Conservation (phyloP, 2,888 invertebrate genomes). For the Agapostemon virescens region DNA sequence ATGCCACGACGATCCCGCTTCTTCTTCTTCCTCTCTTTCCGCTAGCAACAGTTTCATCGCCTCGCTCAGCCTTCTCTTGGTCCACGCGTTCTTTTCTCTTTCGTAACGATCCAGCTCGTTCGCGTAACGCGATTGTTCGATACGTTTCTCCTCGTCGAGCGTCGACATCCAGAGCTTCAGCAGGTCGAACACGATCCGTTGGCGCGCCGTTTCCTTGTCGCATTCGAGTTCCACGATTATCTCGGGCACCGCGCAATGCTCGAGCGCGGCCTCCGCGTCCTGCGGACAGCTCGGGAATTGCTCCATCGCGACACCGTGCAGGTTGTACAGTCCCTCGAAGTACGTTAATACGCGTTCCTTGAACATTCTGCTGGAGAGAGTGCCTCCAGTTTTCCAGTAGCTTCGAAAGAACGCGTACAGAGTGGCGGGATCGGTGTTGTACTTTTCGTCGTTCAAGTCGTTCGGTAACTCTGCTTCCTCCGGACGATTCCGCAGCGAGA, state of each 20-base stretch:
- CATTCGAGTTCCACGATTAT: constrained; percentile 82
- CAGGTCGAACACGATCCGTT: constrained; percentile 78
- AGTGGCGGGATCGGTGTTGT: constrained; percentile 49
- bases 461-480: constrained; percentile 57
- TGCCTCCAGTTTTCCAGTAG: constrained; percentile 82
- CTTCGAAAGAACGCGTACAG: constrained; percentile 78
- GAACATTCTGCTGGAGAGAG: constrained; percentile 81
- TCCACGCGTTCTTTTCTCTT: constrained; percentile 50
- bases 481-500: constrained; percentile 27
- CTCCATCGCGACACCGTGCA: constrained; percentile 83
- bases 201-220: constrained; percentile 75
- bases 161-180: constrained; percentile 79
- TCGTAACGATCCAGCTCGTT: constrained; percentile 67
- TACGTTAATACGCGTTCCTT: constrained; percentile 80
- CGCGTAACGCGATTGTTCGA: constrained; percentile 78
- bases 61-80: constrained; percentile 36
- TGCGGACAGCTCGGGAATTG: constrained; percentile 83
- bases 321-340: constrained; percentile 81
- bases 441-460: constrained; percentile 52
- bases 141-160: constrained; percentile 63
- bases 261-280: constrained; percentile 82
- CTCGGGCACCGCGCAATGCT: constrained; percentile 83
- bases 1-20: constrained; percentile 9
- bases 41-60: constrained; percentile 58
- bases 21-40: constrained; percentile 36